Conservation (phyloP, 2,888 invertebrate species). For the Diarsia mendica region DNA sequence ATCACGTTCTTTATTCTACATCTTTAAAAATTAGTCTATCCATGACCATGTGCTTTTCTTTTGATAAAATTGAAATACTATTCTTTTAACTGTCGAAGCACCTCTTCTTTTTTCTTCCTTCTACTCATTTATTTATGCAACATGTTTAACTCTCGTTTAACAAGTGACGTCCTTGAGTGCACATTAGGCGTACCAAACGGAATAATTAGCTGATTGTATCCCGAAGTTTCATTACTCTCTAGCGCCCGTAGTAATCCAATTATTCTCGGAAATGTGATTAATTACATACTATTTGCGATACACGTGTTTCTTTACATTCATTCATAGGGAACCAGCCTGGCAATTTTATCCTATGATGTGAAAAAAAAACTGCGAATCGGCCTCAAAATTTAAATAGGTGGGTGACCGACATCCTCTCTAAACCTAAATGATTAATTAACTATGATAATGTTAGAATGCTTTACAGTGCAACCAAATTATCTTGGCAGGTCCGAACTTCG, state of each 20-base stretch:
- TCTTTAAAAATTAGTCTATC: too few relatives aligned
- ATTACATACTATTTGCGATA: slow-evolving; percentile 26
- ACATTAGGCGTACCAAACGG: slow-evolving; percentile 8
- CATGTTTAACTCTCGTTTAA: too few relatives aligned
- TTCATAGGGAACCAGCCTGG: neutral
- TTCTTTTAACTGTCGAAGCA: neutral
- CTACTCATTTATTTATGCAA: neutral
- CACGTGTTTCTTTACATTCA: slow-evolving; percentile 3
- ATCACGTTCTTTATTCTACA: too few relatives aligned
- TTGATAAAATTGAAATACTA: neutral
- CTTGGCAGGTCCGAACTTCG: too few relatives aligned
- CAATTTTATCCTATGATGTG: neutral
- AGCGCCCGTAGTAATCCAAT: slow-evolving; percentile 14
- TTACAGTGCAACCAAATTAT: too few relatives aligned
- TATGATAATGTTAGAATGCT: slow-evolving; percentile 6
- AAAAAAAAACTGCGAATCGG: slow-evolving; percentile 12
- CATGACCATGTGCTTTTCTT: too few relatives aligned
- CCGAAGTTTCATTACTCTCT: slow-evolving; percentile 28
- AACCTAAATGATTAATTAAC: slow-evolving; percentile 34
- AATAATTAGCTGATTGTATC: slow-evolving; percentile 37
- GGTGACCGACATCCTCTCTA: slow-evolving; percentile 25
- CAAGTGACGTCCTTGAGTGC: too few relatives aligned
- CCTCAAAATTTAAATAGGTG: slow-evolving; percentile 21
- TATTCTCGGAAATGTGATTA: slow-evolving; percentile 12
- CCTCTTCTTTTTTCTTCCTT: neutral